phyloP scores from a whole-genome alignment of 1,140 invertebrate genomes.

The Scaptomyza graminum region DNA sequence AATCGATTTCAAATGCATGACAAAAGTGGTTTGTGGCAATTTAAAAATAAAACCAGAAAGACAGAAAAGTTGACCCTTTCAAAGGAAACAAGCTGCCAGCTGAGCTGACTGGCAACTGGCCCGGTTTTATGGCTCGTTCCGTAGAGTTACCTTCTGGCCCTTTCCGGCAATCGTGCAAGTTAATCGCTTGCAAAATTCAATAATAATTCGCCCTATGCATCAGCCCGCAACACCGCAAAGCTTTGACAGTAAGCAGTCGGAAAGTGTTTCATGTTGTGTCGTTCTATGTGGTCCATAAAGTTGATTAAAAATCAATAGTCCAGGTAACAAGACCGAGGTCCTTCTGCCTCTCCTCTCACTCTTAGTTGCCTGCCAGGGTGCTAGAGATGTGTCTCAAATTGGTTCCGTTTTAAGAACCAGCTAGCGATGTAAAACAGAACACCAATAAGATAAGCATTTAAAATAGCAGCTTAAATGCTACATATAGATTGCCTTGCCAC shows the following conservation, averaged over 20 bases:
- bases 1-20: constrained; percentile 20
- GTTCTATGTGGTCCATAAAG: constrained; percentile 33
- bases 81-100: constrained; percentile 23
- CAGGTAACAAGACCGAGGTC: constrained; percentile 11
- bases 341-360: background rate
- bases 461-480: constrained; percentile 57
- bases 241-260: constrained; percentile 65
- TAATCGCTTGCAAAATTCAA: constrained; percentile 83
- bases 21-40: constrained; percentile 1
- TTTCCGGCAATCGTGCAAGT: constrained; percentile 62
- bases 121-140: background rate
- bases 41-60: constrained; percentile 29
- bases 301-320: constrained; percentile 81
- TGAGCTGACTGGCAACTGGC: constrained; percentile 2
- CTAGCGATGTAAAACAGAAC: constrained; percentile 47
- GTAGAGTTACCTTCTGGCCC: background rate
- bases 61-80: background rate
- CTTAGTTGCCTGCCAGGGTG: background rate
- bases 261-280: constrained; percentile 79
- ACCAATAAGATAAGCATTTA: constrained; percentile 68
- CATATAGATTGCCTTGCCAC: constrained; percentile 17
- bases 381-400: constrained; percentile 47
- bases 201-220: constrained; percentile 66
- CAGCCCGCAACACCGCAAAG: constrained; percentile 13
- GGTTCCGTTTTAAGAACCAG: constrained; percentile 36